phyloP scores from a whole-genome alignment of 2,888 invertebrate species.

The Epistrophella euchroma region DNA sequence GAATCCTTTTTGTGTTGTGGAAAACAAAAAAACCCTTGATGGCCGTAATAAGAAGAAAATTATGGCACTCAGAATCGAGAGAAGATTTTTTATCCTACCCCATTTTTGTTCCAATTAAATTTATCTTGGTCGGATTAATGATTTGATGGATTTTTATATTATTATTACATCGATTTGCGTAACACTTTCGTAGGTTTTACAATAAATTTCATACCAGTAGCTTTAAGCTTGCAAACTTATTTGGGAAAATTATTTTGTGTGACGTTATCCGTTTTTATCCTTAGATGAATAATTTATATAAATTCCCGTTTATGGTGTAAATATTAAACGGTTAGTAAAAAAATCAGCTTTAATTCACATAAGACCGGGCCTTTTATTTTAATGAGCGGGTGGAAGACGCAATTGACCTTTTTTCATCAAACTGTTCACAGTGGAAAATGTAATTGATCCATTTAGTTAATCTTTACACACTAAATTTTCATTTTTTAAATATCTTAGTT shows the following conservation, averaged over 20 bases:
- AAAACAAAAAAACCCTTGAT: slow-evolving; percentile 42
- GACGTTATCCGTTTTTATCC: slow-evolving; percentile 29
- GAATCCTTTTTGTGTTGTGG: slow-evolving; percentile 16
- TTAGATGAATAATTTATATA: background rate
- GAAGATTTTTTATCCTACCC: slow-evolving; percentile 32
- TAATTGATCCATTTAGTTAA: background rate
- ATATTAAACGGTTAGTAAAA: background rate
- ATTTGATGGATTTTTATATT: slow-evolving; percentile 39
- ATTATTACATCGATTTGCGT: slow-evolving; percentile 51
- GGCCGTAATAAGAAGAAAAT: slow-evolving; percentile 66
- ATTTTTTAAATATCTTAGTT: background rate
- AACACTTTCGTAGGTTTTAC: background rate
- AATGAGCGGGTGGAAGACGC: slow-evolving; percentile 28
- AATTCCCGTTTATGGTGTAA: slow-evolving; percentile 12
- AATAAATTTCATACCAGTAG: slow-evolving; percentile 17
- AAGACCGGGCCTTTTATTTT: slow-evolving; percentile 10
- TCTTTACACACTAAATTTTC: slow-evolving; percentile 6
- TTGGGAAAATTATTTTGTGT: background rate
- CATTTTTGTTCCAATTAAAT: slow-evolving; percentile 31
- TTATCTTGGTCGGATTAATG: slow-evolving; percentile 48
- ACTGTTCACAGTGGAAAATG: background rate
- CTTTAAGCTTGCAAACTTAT: background rate
- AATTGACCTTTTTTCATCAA: slow-evolving; percentile 26
- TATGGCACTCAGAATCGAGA: slow-evolving; percentile 62
- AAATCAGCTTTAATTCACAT: slow-evolving; percentile 14